Evolutionary conservation across 2,888 invertebrate genomes (phyloP), one percentile per base, ranked within the genome.

Genomic region (Drosophila infuscata): DNA sequence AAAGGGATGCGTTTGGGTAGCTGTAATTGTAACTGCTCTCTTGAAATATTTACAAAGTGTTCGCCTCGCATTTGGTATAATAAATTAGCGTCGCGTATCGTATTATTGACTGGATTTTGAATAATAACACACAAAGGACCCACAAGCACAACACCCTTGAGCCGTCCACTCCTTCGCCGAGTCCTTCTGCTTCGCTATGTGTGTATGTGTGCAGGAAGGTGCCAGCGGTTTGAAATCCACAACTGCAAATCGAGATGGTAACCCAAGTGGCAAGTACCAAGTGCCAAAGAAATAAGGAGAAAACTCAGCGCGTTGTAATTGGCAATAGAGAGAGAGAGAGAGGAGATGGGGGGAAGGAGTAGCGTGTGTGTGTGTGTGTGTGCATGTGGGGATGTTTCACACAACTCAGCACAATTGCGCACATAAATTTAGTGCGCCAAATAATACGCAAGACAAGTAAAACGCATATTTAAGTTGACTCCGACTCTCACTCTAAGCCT

Each of bases 71-170:
- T 78, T 86, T 68, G 70, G 68, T 77, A 72, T 85, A 89, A 85
- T 85, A 85, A 85, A 85, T 85, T 88, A 89, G 84, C 88, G 70
- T 85, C 85, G 86, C 78, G 84, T 87, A 74, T 87, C 87, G 89
- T 82, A 89, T 87, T 87, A 87, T 87, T 90, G 87, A 87, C 90
- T 90, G 90, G 88, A 89, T 87, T 85, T 89, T 87, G 87, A 90
- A 90, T 87, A 87, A 87, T 87, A 87, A 90, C 89, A 82, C 87
- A 89, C 87, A 87, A 87, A 87, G 90, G 87, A 89, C 77, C 29
- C 38, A 17, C 32, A n/a, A 46, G 38, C 49, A 62, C 15, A 41
- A 30, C 46, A 46, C 66, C 46, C 35, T 53, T 12, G 65, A 25
- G 57, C 41, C 57, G 17, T 8, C 36, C 54, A 3, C 9, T 9